Evolutionary conservation across 2,797 vertebrate species (phyloP).

Genomic region (Megalops cyprinoides): DNA sequence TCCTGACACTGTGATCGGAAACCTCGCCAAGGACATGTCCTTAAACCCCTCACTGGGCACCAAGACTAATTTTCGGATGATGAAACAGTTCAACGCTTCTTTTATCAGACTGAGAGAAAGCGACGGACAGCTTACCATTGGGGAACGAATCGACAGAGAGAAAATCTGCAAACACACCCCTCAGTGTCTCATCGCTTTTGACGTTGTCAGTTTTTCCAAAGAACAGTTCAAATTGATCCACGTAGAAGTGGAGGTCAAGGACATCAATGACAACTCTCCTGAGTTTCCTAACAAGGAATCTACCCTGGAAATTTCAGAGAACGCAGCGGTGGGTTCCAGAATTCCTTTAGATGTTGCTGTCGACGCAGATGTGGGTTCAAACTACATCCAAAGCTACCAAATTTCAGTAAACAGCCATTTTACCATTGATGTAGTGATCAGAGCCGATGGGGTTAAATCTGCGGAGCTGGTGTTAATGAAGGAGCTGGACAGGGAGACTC

Average conservation of each 20-base stretch:
- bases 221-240: conserved; percentile 90
- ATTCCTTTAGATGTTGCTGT: conserved; percentile 84
- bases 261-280: conserved; percentile 91
- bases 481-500: conserved; percentile 88
- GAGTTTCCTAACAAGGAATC: conserved; percentile 84
- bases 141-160: conserved; percentile 89
- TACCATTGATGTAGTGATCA: conserved; percentile 88
- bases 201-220: conserved; percentile 90
- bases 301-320: conserved; percentile 88
- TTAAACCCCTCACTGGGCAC: conserved; percentile 76
- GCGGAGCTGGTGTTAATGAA: conserved; percentile 92
- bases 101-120: conserved; percentile 87
- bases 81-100: conserved; percentile 88
- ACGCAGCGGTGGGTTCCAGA: conserved; percentile 83
- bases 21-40: conserved; percentile 89
- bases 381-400: conserved; percentile 91
- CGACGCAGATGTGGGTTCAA: conserved; percentile 88
- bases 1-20: conserved; percentile 90
- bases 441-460: conserved; percentile 91
- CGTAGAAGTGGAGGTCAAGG: conserved; percentile 92
- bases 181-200: conserved; percentile 87
- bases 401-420: conserved; percentile 90
- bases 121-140: conserved; percentile 87
- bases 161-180: conserved; percentile 81
- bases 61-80: conserved; percentile 84